Percentiles rank a stretch among this genome's conserved stretches.
Conservation (phyloP, 2,888 invertebrate species). For the Theristus sp. region DNA sequence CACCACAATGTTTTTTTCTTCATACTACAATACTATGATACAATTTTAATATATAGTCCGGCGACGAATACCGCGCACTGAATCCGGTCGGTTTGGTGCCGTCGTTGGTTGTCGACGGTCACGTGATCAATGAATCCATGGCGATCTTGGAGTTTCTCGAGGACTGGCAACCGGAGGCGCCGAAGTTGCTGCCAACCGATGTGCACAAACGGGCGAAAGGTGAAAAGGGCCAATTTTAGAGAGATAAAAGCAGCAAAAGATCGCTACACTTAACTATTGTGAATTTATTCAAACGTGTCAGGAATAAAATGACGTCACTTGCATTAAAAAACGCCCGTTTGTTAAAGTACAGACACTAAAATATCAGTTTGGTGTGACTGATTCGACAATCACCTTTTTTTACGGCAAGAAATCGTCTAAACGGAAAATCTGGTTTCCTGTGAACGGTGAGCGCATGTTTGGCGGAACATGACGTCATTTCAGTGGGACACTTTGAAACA, state of each 20-base stretch:
- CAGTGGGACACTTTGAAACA: too few relatives aligned
- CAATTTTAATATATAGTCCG: not conserved
- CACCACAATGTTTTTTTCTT: not conserved
- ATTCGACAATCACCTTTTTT: too few relatives aligned
- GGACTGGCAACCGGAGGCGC: constrained; percentile 65
- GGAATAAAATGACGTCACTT: too few relatives aligned
- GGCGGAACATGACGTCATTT: too few relatives aligned
- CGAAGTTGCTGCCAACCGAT: constrained; percentile 62
- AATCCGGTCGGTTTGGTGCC: constrained; percentile 89
- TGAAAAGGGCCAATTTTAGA: not conserved
- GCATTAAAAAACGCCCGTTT: too few relatives aligned
- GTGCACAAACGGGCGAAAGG: not conserved
- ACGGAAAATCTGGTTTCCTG: too few relatives aligned
- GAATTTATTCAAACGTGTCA: too few relatives aligned
- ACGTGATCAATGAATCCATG: constrained; percentile 45
- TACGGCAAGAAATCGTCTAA: too few relatives aligned
- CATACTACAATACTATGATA: not conserved
- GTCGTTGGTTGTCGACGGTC: constrained; percentile 48
- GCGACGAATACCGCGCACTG: constrained; percentile 49
- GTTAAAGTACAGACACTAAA: too few relatives aligned
- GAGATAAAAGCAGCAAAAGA: too few relatives aligned
- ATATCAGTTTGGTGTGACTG: too few relatives aligned
- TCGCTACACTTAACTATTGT: not conserved
- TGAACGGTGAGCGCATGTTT: too few relatives aligned
- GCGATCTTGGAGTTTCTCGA: constrained; percentile 83